phyloP scores from a whole-genome alignment of 30 jellyfish, hydroid and myxozoan species.

The Hydractinia symbiolongicarpus region DNA sequence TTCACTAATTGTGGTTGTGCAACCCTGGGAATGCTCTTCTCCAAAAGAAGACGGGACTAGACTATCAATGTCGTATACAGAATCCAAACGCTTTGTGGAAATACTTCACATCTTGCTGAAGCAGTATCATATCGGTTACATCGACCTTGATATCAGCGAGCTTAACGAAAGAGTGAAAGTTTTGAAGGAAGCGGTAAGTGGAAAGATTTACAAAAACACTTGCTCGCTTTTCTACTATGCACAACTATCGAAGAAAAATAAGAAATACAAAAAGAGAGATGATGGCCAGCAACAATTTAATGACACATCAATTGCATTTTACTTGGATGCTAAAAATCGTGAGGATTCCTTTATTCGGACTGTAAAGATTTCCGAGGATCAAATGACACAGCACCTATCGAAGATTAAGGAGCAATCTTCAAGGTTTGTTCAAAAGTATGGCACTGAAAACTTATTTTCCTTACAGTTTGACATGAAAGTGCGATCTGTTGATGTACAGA shows the following conservation, averaged over 20 bases:
- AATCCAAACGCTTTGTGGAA: not conserved
- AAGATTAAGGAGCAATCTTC: not conserved
- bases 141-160: not conserved
- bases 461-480: constrained; percentile 12
- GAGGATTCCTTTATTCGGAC: not conserved
- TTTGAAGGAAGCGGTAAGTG: constrained; percentile 9
- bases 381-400: not conserved
- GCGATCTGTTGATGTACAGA: constrained; percentile 25
- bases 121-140: constrained; percentile 12
- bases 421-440: not conserved
- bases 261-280: not conserved
- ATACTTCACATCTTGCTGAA: constrained; percentile 16
- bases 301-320: constrained; percentile 12
- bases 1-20: constrained; percentile 28
- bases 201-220: not conserved
- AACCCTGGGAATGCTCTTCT: constrained; percentile 25
- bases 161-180: constrained; percentile 12
- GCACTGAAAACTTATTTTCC: not conserved
- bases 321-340: not conserved
- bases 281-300: not conserved
- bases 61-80: constrained; percentile 23
- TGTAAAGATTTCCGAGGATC: constrained; percentile 21
- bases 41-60: constrained; percentile 37
- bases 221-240: constrained; percentile 7
- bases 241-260: not conserved